Percentiles rank a stretch among this genome's conserved stretches.
phyloP scores from a whole-genome alignment of 1,140 invertebrate genomes.

The Cydia strobilella region DNA sequence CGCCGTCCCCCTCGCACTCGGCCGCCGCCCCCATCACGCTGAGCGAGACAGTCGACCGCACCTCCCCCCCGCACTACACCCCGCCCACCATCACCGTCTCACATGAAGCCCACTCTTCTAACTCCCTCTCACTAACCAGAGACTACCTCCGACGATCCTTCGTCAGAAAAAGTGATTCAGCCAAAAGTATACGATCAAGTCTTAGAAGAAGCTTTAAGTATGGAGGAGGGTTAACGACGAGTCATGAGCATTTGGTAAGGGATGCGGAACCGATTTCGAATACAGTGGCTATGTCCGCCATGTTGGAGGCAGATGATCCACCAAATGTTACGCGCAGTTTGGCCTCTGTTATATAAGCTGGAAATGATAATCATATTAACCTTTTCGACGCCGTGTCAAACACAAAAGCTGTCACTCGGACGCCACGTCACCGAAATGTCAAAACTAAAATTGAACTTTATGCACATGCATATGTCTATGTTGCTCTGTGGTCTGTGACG shows the following conservation, averaged over 20 bases:
- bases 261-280: constrained; percentile 71
- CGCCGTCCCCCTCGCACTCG: constrained; percentile 44
- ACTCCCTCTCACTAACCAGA: constrained; percentile 53
- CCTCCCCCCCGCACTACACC: constrained; percentile 44
- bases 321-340: constrained; percentile 47
- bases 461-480: too few relatives aligned
- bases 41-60: constrained; percentile 68
- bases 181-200: constrained; percentile 68
- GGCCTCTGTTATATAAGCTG: constrained; percentile 70
- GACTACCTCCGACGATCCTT: constrained; percentile 66
- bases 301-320: constrained; percentile 43
- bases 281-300: constrained; percentile 66
- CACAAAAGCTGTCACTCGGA: too few relatives aligned
- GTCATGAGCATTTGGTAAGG: constrained; percentile 68
- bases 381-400: too few relatives aligned
- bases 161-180: constrained; percentile 68
- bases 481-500: too few relatives aligned
- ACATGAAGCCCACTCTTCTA: constrained; percentile 52
- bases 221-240: constrained; percentile 60
- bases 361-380: too few relatives aligned
- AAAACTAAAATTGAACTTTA: too few relatives aligned
- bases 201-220: constrained; percentile 69
- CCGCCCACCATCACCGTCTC: constrained; percentile 53
- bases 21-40: constrained; percentile 67
- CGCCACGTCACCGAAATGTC: too few relatives aligned